phyloP scores from a whole-genome alignment of 2,888 invertebrate species.

The Encarsia formosa region DNA sequence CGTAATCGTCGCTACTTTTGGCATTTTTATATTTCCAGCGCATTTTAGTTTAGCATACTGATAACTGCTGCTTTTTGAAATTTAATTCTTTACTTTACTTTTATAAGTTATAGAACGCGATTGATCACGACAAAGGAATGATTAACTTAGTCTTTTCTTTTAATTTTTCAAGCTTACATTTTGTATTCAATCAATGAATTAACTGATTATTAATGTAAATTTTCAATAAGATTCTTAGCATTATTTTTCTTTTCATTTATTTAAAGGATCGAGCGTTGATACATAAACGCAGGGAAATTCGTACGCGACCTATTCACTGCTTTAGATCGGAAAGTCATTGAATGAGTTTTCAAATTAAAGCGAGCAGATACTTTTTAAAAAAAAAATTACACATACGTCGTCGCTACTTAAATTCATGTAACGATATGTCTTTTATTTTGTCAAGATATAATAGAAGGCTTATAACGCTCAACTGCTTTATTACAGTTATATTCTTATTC shows the following conservation, averaged over 20 bases:
- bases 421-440: conserved; percentile 34
- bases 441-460: conserved; percentile 32
- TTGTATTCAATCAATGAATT: conserved; percentile 19
- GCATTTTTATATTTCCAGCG: conserved; percentile 28
- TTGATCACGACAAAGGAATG: conserved; percentile 41
- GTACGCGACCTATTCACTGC: conserved; percentile 26
- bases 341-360: too few relatives aligned
- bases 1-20: conserved; percentile 31
- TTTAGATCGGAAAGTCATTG: too few relatives aligned
- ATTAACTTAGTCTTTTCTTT: conserved; percentile 30
- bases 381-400: conserved; percentile 3
- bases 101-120: conserved; percentile 34
- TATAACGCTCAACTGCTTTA: conserved; percentile 12
- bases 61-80: conserved; percentile 34
- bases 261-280: conserved; percentile 21
- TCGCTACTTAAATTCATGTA: conserved; percentile 30
- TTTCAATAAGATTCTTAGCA: neutral
- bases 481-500: conserved; percentile 12
- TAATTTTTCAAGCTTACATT: conserved; percentile 15
- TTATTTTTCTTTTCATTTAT: conserved; percentile 5
- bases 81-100: conserved; percentile 29
- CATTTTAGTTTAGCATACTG: conserved; percentile 29
- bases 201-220: conserved; percentile 16
- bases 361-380: neutral
- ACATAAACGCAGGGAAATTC: conserved; percentile 19